Base-by-base conservation (phyloP, 2,797 vertebrate genomes). In the Lutjanus campechanus region DNA sequence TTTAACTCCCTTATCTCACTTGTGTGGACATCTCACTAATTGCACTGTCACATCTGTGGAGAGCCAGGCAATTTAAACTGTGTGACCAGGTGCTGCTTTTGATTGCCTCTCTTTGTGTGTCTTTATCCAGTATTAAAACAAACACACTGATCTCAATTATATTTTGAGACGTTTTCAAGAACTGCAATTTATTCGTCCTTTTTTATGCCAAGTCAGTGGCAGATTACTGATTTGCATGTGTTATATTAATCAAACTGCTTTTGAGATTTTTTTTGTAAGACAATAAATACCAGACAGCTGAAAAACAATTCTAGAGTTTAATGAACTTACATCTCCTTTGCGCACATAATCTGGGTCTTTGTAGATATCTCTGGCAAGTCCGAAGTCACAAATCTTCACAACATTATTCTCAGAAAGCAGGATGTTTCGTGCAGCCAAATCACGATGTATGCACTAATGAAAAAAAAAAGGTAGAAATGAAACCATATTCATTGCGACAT, bases 311-410 rank as follows among this genome's bases (percentile, higher is more conserved):
- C 3, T 2, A 60, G n/a, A 56, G 13, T 49, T 71, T 2, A 62
- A 59, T 51, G 50, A 83, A 94, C 97, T 97, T 91, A 99, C 97
- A 77, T 98, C 97, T 95, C 97, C 97, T 93, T 99, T 99, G 83
- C 97, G 96, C 9, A 99, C 97, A 1, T 98, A 98, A 90, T 98
- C 97, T 0, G 97, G 97, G 86, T 98, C 97, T 94, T 99, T 98
- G 77, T 98, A 98, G 73, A 99, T 95, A 46, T 99, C 97, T 83
- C 98, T 96, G 69, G 98, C 97, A 0, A 98, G 96, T 73, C 97
- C 97, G 15, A 99, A 98, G 89, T 98, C 97, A 66, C 97, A 99
- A 88, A 98, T 98, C 95, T 98, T 98, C 65, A 98, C 97, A 54
- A 98, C 97, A 0, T 98, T 97, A 88, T 98, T 98, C 94, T 98